Evolutionary conservation across 2,797 vertebrate species (phyloP).

Genomic region (Psittacula echo): DNA sequence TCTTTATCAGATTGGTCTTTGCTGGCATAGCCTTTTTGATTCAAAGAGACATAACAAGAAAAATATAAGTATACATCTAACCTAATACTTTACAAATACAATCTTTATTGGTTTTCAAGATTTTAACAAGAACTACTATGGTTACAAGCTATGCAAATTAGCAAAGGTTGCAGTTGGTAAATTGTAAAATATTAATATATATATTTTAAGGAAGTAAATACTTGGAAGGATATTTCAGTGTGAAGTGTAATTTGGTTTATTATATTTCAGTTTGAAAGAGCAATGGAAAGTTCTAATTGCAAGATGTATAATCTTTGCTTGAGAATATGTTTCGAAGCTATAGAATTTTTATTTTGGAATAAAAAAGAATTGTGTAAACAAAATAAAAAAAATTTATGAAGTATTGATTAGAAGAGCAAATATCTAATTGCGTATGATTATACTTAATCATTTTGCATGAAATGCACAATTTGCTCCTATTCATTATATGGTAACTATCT

Average conservation of each 20-base stretch:
- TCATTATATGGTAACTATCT: not conserved
- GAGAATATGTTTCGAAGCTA: constrained; percentile 27
- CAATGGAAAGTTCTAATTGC: constrained; percentile 13
- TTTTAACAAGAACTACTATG: not conserved
- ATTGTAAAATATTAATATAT: constrained; percentile 57
- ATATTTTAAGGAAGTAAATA: constrained; percentile 44
- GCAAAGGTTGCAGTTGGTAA: constrained; percentile 36
- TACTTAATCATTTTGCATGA: not conserved
- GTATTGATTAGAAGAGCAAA: not conserved
- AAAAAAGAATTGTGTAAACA: not conserved
- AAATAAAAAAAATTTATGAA: not conserved
- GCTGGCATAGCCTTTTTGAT: not conserved
- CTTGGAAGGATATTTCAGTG: constrained; percentile 24
- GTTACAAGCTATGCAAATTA: constrained; percentile 6
- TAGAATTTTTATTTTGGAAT: constrained; percentile 66
- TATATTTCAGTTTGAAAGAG: constrained; percentile 25
- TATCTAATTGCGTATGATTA: not conserved
- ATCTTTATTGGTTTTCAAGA: not conserved
- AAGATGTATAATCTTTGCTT: constrained; percentile 21
- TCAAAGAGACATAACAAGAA: not conserved
- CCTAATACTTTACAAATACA: not conserved
- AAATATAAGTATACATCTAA: not conserved
- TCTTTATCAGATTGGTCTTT: not conserved
- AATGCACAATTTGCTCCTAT: constrained; percentile 24
- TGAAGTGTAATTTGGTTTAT: constrained; percentile 44